Conservation (phyloP, 2,888 invertebrate species). For the Rosalia funebris region DNA sequence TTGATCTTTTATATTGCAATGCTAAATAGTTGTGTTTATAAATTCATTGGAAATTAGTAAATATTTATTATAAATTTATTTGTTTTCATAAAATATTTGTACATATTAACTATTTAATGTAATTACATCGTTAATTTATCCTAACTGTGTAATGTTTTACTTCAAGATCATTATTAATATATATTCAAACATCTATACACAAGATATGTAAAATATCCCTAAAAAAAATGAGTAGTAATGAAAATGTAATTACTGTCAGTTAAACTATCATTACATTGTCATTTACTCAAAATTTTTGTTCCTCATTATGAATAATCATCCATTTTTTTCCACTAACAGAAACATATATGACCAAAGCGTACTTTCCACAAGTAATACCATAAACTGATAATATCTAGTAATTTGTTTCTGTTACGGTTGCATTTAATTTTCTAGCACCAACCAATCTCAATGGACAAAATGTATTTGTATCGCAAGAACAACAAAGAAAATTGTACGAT, state of each 20-base stretch:
- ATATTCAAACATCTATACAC: no score
- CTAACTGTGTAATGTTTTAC: no score
- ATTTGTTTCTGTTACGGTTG: background rate
- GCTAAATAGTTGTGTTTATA: no score
- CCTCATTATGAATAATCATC: conserved; percentile 40
- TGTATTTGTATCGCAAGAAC: conserved; percentile 50
- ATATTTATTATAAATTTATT: no score
- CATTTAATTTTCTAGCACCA: conserved; percentile 38
- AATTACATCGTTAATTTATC: no score
- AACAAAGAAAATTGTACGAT: conserved; percentile 49
- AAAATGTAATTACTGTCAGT: background rate
- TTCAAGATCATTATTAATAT: no score
- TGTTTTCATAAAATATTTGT: no score
- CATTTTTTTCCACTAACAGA: conserved; percentile 46
- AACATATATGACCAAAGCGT: conserved; percentile 47
- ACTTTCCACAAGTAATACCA: conserved; percentile 44
- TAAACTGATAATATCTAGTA: background rate
- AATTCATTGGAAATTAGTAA: no score
- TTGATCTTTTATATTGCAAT: no score
- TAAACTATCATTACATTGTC: conserved; percentile 18
- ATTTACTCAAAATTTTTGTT: conserved; percentile 32
- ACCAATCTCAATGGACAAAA: conserved; percentile 46
- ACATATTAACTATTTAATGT: no score
- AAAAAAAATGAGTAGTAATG: background rate
- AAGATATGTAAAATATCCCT: conserved; percentile 14